Evolutionary conservation across 2,797 vertebrate genomes (phyloP), one percentile per base, ranked within the genome.

Genomic region (Oreortyx pictus): DNA sequence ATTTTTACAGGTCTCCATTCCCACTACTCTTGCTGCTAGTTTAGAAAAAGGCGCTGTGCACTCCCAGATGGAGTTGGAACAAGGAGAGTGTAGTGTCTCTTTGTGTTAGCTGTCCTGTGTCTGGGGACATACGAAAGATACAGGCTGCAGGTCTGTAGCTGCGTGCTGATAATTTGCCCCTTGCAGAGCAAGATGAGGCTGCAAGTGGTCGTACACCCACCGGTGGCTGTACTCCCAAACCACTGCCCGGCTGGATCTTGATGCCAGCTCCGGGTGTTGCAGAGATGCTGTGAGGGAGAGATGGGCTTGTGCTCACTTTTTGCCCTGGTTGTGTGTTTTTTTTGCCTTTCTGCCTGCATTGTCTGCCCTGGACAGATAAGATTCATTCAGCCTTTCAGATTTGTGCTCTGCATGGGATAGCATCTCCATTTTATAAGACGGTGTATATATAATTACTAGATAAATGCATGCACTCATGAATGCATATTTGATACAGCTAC

Each of bases 381-480:
- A 37, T 37, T 31, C 27, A 13, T 56, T 89, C 47, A 15, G 41
- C 49, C 70, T 64, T 57, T 70, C 70, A 15, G 77, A 67, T 84
- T 50, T 62, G 44, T 74, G 56, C 64, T 70, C 71, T 76, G 88
- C 83, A 43, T 81, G 86, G 88, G 46, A 27, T 27, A 84, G 79
- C 84, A 70, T 44, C 91, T 88, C 71, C 39, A 64, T 78, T 86
- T 89, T 54, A 8, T 90, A 59, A 72, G 85, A 35, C 43, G 24
- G 0, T 39, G 59, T 62, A 43, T 78, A 17, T 80, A 23, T 79
- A 84, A 59, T 76, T 67, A 57, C 62, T 89, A 73, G 22, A 47
- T 67, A 35, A 12, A 43, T 71, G 90, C 92, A 82, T 87, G 92
- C 79, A 60, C 50, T 86, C 59, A 31, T 73, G 74, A 75, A 77